A percentile compares a stretch with the other conserved stretches of the same genome.
Conservation (phyloP, 2,797 vertebrate species). For the Xerus rutilus region DNA sequence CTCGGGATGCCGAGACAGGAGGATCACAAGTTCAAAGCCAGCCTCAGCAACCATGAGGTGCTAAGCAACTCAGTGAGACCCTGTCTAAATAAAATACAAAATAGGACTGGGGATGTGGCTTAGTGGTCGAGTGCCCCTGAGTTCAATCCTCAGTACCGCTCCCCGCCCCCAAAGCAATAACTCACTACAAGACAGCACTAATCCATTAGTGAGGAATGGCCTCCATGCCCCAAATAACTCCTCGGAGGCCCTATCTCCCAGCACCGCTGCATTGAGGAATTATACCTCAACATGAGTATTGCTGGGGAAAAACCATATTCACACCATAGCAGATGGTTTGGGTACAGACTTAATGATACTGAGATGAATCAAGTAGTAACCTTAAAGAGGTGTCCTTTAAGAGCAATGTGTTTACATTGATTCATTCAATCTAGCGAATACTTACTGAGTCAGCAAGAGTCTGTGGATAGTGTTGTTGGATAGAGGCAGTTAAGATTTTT, state of each 20-base stretch:
- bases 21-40: too few species aligned
- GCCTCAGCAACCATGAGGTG: too few species aligned
- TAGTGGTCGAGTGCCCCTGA: too few species aligned
- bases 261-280: background rate
- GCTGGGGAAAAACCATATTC: background rate
- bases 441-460: constrained; percentile 36
- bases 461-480: background rate
- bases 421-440: constrained; percentile 19
- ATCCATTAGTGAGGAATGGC: background rate
- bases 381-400: constrained; percentile 48
- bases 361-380: background rate
- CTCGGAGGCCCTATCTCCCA: background rate
- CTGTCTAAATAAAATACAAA: too few species aligned
- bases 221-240: background rate
- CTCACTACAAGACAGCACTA: background rate
- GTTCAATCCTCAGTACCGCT: too few species aligned
- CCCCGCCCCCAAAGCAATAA: too few species aligned
- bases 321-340: background rate
- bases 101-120: too few species aligned
- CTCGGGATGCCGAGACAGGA: too few species aligned
- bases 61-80: too few species aligned
- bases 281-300: background rate
- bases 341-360: background rate
- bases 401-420: constrained; percentile 32
- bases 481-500: constrained; percentile 32